Evolutionary conservation across 2,797 vertebrate species (phyloP), one percentile per base, ranked within the genome.

Genomic region (Heteromormyrus szaboi): DNA sequence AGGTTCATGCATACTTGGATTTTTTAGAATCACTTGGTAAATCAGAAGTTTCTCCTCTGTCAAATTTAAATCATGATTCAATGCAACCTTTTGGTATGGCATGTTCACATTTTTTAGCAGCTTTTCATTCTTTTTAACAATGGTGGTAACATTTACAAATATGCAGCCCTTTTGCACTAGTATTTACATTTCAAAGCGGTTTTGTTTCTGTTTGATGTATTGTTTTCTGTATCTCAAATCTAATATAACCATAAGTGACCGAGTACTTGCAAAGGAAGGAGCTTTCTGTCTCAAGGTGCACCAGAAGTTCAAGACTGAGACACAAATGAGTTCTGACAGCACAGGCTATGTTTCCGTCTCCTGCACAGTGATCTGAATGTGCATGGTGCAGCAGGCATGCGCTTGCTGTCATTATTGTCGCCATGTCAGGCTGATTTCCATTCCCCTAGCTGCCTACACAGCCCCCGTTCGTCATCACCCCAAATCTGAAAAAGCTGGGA

Each of bases 221-320:
- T 85, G 83, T 37, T 44, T 41, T 44, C 19, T 44, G 37, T 79
- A 17, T 79, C 14, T 79, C 19, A n/a, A 79, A n/a, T 72, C 65
- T 68, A 68, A 68, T 68, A 46, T 44, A 44, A n/a, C 3, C 46
- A 19, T 50, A 11, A 84, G 81, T 84, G 81, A 8, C 41, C 17
- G 5, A 1, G 76, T 22, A 37, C 37, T 81, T 81, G 37, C 37
- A 81, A 19, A 41, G 56, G 54, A 37, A 86, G 85, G 85, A 48
- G 8, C 44, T 37, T 53, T 33, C 44, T 11, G 41, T 37, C 19
- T 37, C 17, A 33, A 54, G 48, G 51, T 41, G 14, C 56, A 33
- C 8, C 83, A 37, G 51, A 53, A 50, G 87, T 88, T 88, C 89
- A 90, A 88, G 89, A 88, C 86, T 86, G 86, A 86, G 88, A 22